Percentiles rank a stretch among this genome's conserved stretches.
phyloP scores from a whole-genome alignment of 2,888 invertebrate species.

The Acanthoscelides obtectus region DNA sequence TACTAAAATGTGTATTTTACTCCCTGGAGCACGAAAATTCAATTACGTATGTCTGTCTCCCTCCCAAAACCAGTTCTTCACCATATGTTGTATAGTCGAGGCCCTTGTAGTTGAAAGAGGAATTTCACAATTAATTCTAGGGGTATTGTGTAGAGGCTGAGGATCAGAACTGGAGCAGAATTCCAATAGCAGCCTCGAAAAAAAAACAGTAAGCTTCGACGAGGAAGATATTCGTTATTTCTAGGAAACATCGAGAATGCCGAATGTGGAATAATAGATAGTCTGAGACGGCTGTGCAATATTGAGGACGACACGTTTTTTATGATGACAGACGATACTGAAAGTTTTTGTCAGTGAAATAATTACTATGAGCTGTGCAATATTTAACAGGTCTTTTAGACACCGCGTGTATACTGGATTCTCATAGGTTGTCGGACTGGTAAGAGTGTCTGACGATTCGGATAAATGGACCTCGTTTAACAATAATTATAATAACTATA shows the following conservation, averaged over 20 bases:
- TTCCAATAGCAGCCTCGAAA: not conserved
- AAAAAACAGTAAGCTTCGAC: not conserved
- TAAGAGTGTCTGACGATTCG: too few relatives aligned
- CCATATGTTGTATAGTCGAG: not conserved
- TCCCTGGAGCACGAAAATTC: too few relatives aligned
- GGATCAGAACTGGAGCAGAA: not conserved
- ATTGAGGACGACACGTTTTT: not conserved
- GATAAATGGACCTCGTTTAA: too few relatives aligned
- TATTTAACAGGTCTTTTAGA: too few relatives aligned
- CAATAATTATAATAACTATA: too few relatives aligned
- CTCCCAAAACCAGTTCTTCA: too few relatives aligned
- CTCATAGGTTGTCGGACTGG: too few relatives aligned
- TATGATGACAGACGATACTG: not conserved
- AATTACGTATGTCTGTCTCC: too few relatives aligned
- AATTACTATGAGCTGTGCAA: not conserved
- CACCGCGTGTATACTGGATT: too few relatives aligned
- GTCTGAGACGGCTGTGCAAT: not conserved
- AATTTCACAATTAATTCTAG: not conserved
- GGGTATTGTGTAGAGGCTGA: not conserved
- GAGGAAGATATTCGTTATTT: not conserved
- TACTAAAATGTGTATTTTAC: too few relatives aligned
- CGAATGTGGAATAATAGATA: not conserved
- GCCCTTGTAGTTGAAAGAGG: not conserved
- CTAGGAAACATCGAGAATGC: not conserved
- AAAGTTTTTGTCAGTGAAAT: not conserved